These are phyloP conservation scores for Nannoperca australis DNA, from an alignment of 2,797 vertebrate genomes.

Conservation along the genomic window DNA sequence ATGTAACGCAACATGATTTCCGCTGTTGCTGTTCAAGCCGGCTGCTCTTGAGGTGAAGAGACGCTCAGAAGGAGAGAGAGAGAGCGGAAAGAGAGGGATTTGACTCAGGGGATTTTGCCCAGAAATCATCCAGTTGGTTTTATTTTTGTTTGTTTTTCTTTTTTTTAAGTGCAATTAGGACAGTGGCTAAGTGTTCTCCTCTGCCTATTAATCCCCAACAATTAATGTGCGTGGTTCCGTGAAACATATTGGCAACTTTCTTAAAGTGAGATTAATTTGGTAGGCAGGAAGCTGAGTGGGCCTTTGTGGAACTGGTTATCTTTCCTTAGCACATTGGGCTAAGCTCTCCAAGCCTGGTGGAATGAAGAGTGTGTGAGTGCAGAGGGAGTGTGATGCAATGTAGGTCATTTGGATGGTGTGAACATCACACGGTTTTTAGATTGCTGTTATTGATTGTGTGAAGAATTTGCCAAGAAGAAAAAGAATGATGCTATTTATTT, in stretches of 20 bases:
- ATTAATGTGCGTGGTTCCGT: constrained; percentile 76
- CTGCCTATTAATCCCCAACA: constrained; percentile 78
- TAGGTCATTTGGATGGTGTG: constrained; percentile 68
- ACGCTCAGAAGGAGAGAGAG: constrained; percentile 6
- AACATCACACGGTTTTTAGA: constrained; percentile 63
- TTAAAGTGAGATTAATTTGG: constrained; percentile 83
- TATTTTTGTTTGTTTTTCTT: constrained; percentile 18
- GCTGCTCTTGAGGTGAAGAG: constrained; percentile 54
- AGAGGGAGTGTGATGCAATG: constrained; percentile 73
- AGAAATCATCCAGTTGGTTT: constrained; percentile 50
- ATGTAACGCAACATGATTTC: constrained; percentile 61
- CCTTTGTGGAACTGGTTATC: constrained; percentile 82
- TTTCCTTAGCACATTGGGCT: constrained; percentile 78
- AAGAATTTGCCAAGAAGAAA: constrained; percentile 29
- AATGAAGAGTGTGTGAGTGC: constrained; percentile 61
- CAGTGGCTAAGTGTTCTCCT: constrained; percentile 70
- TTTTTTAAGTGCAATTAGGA: constrained; percentile 71
- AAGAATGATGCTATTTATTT: constrained; percentile 28
- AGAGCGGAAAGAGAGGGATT: constrained; percentile 44
- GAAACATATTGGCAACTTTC: constrained; percentile 80
- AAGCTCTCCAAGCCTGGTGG: constrained; percentile 72
- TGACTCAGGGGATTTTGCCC: constrained; percentile 62
- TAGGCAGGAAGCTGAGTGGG: constrained; percentile 73
- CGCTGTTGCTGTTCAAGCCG: constrained; percentile 49
- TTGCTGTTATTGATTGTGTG: constrained; percentile 59